These are phyloP conservation scores for Drosophila lacertosa DNA, from an alignment of 1,140 invertebrate species.

Conservation along the genomic window DNA sequence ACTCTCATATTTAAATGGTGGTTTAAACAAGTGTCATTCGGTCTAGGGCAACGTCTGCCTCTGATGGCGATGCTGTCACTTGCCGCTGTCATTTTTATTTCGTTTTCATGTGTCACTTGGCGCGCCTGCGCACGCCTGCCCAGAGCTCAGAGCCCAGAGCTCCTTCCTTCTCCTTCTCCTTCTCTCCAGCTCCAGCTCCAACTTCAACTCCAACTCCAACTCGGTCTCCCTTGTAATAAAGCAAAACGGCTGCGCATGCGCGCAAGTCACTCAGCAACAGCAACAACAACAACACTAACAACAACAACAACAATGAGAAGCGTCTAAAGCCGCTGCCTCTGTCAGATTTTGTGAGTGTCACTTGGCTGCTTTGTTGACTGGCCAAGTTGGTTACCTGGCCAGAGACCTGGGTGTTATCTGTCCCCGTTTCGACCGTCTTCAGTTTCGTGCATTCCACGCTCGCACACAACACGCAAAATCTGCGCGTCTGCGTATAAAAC, in stretches of 20 bases:
- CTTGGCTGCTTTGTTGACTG: constrained; percentile 66
- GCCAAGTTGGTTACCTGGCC: constrained; percentile 22
- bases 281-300: constrained; percentile 20
- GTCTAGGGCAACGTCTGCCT: constrained; percentile 38
- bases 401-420: constrained; percentile 69
- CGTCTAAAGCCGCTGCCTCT: constrained; percentile 65
- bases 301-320: constrained; percentile 39
- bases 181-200: constrained; percentile 5
- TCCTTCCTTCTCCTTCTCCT: too few species aligned
- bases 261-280: constrained; percentile 54
- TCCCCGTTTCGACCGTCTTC: constrained; percentile 75
- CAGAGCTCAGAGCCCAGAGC: background rate
- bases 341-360: constrained; percentile 83
- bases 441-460: constrained; percentile 74
- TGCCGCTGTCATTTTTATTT: constrained; percentile 80
- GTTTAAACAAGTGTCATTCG: constrained; percentile 40
- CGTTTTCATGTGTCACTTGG: constrained; percentile 81
- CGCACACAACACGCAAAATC: constrained; percentile 80
- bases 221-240: constrained; percentile 64
- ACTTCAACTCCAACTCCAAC: constrained; percentile 2
- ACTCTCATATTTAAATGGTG: background rate
- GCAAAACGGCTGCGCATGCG: constrained; percentile 78
- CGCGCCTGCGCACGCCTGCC: constrained; percentile 55
- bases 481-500: constrained; percentile 82
- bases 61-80: constrained; percentile 73